Percentiles rank a stretch among this genome's conserved stretches.
These are phyloP conservation scores for Carettochelys insculpta DNA, from an alignment of 2,113 vertebrate genomes.

Conservation along the genomic window DNA sequence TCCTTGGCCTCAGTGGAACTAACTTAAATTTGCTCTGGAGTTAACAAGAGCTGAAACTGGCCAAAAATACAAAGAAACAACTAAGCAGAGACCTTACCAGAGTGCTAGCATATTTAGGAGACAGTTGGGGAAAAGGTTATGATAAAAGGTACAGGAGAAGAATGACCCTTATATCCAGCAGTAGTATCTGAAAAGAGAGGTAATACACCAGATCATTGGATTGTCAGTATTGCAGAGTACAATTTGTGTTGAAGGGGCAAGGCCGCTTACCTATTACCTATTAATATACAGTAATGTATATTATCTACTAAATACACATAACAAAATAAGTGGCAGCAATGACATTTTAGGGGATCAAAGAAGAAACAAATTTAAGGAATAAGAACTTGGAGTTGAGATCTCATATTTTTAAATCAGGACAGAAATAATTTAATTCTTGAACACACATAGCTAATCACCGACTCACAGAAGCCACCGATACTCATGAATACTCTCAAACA, in stretches of 20 bases:
- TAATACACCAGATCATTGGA: not conserved
- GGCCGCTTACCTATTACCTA: too few species aligned
- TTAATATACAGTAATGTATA: not conserved
- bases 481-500: slow-evolving; percentile 1
- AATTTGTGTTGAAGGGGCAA: rapidly evolving
- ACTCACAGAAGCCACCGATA: not conserved
- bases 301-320: not conserved
- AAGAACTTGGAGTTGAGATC: not conserved
- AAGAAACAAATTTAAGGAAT: not conserved
- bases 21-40: rapidly evolving
- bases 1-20: rapidly evolving
- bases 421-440: slow-evolving; percentile 30
- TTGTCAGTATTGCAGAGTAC: rapidly evolving
- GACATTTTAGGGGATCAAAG: not conserved
- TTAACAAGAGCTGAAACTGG: rapidly evolving
- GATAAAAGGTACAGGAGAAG: not conserved
- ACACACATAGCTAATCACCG: slow-evolving; percentile 31
- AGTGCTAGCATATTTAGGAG: not conserved
- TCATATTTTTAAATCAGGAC: not conserved
- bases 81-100: not conserved
- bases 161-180: not conserved
- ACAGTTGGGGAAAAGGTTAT: not conserved
- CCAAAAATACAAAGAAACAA: not conserved
- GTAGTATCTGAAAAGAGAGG: not conserved
- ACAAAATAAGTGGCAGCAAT: not conserved